These are phyloP conservation scores for Drosophila kambysellisi DNA, from an alignment of 2,888 invertebrate species.

Conservation along the genomic window DNA sequence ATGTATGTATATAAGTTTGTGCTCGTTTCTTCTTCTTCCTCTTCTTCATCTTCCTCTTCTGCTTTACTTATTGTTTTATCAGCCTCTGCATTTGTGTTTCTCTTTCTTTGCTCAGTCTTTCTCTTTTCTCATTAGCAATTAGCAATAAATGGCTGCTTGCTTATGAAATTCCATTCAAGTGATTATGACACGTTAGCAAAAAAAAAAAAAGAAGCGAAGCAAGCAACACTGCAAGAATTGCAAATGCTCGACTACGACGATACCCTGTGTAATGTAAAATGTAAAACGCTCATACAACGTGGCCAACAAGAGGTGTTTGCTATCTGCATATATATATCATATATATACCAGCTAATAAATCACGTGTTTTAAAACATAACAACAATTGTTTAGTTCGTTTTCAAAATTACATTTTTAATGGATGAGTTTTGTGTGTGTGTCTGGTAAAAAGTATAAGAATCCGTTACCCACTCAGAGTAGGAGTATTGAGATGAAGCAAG, in stretches of 20 bases:
- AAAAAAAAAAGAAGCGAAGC: too few species aligned
- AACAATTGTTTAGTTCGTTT: not conserved
- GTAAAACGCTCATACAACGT: too few species aligned
- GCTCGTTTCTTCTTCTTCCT: not conserved
- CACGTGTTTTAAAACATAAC: not conserved
- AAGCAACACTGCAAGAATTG: not conserved
- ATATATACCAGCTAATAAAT: not conserved
- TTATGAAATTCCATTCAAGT: slow-evolving; percentile 43
- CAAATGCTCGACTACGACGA: not conserved
- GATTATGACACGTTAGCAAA: slow-evolving; percentile 19
- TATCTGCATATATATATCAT: too few species aligned
- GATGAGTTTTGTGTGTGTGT: not conserved
- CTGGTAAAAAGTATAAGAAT: not conserved
- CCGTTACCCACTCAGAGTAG: not conserved
- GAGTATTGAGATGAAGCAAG: not conserved
- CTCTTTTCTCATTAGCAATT: slow-evolving; percentile 22
- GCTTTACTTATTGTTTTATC: not conserved
- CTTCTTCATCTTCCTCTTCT: not conserved
- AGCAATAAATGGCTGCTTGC: slow-evolving; percentile 20
- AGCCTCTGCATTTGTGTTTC: not conserved
- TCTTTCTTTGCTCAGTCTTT: not conserved
- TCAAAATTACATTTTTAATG: not conserved
- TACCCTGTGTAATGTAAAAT: slow-evolving; percentile 8
- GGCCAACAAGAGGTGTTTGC: too few species aligned
- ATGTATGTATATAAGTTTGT: not conserved